Base-by-base conservation (phyloP, 2,113 vertebrate species). In the Tympanuchus pallidicinctus region DNA sequence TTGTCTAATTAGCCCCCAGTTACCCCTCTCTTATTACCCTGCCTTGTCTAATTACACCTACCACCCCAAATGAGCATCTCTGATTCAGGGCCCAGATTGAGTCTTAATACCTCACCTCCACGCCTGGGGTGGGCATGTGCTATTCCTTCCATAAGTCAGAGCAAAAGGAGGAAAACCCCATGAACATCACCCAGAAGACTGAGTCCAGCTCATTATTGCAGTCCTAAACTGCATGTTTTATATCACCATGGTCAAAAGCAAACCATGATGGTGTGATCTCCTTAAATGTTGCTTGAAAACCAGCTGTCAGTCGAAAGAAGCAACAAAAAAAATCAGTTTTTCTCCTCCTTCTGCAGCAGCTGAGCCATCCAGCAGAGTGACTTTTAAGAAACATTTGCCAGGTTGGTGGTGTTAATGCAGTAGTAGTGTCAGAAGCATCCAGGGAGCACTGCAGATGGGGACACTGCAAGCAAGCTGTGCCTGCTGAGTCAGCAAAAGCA, bases 401-500 rank as follows among this genome's bases (percentile, higher is more conserved):
- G 34, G n/a, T 20, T 20, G 59, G 73, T 63, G 70, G 9, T 12
- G 1, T 89, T 60, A 40, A 24, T 6, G 80, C 45, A 22, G 45
- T 25, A 13, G 27, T 0, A 3, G 3, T 7, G 61, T 36, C 1
- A 0, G 43, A 74, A 24, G 38, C 67, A 9, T 16, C 32, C 1
- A 19, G 38, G 16, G 6, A n/a, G 48, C 19, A 8, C 10, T 24
- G 0, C 7, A 16, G 57, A 27, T 38, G 83, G 47, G 36, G 50
- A n/a, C 9, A 32, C 47, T 7, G 36, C 40, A 15, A 1, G 2
- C 0, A 2, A 3, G 2, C 47, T 16, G 12, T 6, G 2, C 0
- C 6, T 60, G 92, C 85, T 79, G 85, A 78, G 61, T 85, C 94
- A 78, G 90, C 70, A 60, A 11, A 64, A 63, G 69, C 65, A 38